These are phyloP conservation scores for Mobula hypostoma DNA, from an alignment of 2,113 vertebrate species.

Conservation along the genomic window DNA sequence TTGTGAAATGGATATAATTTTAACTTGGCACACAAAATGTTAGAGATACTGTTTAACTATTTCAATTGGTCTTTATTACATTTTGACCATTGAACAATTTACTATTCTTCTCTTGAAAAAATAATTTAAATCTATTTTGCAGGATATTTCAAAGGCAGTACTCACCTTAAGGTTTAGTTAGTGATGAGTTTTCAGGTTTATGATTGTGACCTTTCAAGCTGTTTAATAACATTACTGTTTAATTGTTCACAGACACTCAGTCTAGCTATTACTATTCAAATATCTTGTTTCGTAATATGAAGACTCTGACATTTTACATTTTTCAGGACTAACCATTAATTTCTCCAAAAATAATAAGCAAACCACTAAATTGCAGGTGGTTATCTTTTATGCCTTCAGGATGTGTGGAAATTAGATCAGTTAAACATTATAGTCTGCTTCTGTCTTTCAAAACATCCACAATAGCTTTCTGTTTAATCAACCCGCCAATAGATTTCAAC, in stretches of 20 bases:
- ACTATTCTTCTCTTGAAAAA: not conserved
- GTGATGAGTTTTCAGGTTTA: not conserved
- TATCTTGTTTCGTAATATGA: not conserved
- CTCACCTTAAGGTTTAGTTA: not conserved
- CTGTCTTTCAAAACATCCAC: not conserved
- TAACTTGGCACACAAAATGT: too few relatives aligned
- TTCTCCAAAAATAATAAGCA: not conserved
- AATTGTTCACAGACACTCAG: not conserved
- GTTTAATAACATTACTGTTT: not conserved
- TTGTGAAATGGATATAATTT: not conserved
- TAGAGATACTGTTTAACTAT: too few relatives aligned
- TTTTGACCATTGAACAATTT: too few relatives aligned
- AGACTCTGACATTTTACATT: not conserved
- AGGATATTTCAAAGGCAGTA: not conserved
- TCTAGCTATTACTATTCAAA: not conserved
- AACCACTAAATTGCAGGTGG: not conserved
- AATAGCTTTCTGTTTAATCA: not conserved
- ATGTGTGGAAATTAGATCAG: not conserved
- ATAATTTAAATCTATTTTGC: not conserved
- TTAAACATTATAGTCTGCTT: not conserved
- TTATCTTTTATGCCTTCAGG: not conserved
- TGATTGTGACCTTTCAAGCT: not conserved
- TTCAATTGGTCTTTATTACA: too few relatives aligned
- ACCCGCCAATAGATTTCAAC: not conserved
- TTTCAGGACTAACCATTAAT: not conserved